A percentile compares a stretch with the other conserved stretches of the same genome.
phyloP scores from a whole-genome alignment of 1,140 invertebrate genomes.

The Odontomachus brunneus region DNA sequence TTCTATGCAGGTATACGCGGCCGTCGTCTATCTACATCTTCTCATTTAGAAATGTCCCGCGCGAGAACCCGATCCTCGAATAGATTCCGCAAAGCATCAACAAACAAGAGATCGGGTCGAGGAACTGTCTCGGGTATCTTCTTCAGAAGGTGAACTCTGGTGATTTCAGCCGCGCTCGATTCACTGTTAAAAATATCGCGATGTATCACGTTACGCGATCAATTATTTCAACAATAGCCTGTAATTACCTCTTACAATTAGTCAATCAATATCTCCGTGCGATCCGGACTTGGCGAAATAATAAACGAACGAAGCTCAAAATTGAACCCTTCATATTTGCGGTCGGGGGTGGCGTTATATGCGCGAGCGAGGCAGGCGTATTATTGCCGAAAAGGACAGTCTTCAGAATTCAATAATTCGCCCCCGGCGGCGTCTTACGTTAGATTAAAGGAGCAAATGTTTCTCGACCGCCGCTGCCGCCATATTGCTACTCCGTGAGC shows the following conservation, averaged over 20 bases:
- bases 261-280: not conserved
- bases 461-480: slow-evolving; percentile 19
- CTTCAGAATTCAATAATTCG: slow-evolving; percentile 52
- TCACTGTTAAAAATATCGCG: not conserved
- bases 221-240: not conserved
- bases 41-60: slow-evolving; percentile 15
- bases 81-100: slow-evolving; percentile 22
- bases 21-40: slow-evolving; percentile 26
- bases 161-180: not conserved
- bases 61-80: slow-evolving; percentile 20
- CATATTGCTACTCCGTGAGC: slow-evolving; percentile 38
- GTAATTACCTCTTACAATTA: not conserved
- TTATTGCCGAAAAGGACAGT: slow-evolving; percentile 32
- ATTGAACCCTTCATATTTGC: not conserved
- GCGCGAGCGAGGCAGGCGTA: slow-evolving; percentile 19
- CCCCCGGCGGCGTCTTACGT: slow-evolving; percentile 45
- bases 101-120: not conserved
- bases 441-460: slow-evolving; percentile 53
- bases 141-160: not conserved
- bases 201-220: not conserved
- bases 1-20: no score
- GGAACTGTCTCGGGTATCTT: not conserved
- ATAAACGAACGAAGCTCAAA: not conserved
- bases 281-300: not conserved
- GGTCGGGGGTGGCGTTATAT: not conserved